These are phyloP conservation scores for Hydrocynus forskahlii DNA, from an alignment of 2,797 vertebrate genomes.

Conservation along the genomic window DNA sequence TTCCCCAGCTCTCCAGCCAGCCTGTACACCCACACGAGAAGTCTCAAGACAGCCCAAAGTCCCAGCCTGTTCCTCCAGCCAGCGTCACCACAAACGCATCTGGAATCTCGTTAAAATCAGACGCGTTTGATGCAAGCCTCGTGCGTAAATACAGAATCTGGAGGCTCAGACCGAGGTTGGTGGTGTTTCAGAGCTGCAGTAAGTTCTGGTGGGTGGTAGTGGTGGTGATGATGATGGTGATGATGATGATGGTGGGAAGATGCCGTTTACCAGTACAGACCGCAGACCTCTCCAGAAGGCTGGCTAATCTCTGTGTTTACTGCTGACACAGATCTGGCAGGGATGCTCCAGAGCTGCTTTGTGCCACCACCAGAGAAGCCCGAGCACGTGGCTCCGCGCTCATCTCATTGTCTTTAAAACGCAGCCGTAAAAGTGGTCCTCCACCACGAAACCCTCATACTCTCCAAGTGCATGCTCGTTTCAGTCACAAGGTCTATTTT, in stretches of 20 bases:
- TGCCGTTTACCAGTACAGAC: neutral
- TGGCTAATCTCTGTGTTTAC: neutral
- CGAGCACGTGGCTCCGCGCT: constrained; percentile 81
- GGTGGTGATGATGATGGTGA: neutral
- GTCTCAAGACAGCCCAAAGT: neutral
- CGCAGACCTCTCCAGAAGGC: neutral
- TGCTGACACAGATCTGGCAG: constrained; percentile 24
- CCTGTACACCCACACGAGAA: neutral
- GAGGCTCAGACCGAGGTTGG: neutral
- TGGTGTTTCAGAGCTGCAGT: neutral
- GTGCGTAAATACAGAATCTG: neutral
- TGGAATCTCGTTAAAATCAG: neutral
- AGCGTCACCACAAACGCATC: neutral
- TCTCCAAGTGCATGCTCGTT: neutral
- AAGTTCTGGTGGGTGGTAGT: neutral
- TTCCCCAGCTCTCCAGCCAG: neutral
- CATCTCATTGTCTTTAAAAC: constrained; percentile 76
- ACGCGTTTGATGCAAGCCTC: neutral
- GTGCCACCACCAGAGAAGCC: constrained; percentile 54
- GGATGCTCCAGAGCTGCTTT: constrained; percentile 30
- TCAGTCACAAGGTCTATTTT: neutral
- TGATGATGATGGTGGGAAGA: no score
- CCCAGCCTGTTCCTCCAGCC: neutral
- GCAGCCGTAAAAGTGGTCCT: constrained; percentile 64
- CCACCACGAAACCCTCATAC: constrained; percentile 53